Evolutionary conservation across 2,113 vertebrate genomes (phyloP), one percentile per base, ranked within the genome.

Genomic region (Paratilapia polleni): DNA sequence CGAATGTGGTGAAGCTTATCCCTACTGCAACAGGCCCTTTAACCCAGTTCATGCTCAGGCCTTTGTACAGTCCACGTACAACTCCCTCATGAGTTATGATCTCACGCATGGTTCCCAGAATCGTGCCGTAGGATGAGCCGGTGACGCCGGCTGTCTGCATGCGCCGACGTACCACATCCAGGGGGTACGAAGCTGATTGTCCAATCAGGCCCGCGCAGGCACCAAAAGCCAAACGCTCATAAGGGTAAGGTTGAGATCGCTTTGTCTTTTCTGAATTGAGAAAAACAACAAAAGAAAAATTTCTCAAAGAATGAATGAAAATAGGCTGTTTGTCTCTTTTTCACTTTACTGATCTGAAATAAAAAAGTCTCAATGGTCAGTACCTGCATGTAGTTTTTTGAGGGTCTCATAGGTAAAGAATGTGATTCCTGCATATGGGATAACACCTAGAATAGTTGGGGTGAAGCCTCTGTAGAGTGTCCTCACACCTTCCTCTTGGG

Each of bases 41-140:
- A 26, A 99, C 92, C 98, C 98, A 99, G 95, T 99, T 99, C 98
- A 99, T 99, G 95, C 98, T 99, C 79, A 99, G 96, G 64, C 98
- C 98, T 85, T 99, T 99, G 96, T 99, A 99, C 4, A 99, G 89
- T 66, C 98, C 98, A 0, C 95, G 93, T 75, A 98, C n/a, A 0
- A 97, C 84, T 34, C 98, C 98, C 87, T 99, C 98, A 74, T 97
- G 96, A 0, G 88, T 34, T 6, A 98, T 84, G 3, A 99, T 97
- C 60, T 95, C 94, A 0, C 80, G 88, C 95, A 98, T 96, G 28
- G 98, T 99, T 86, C 94, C 93, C 49, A 95, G 8, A 73, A 99
- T 96, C 63, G 96, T 97, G 73, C 83, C 1, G 87, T 96, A 97
- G 0, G 91, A 94, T 56, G 96, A 96, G 43, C 98, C 97, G 0